Percentiles rank a stretch among this genome's conserved stretches.
phyloP scores from a whole-genome alignment of 2,888 invertebrate genomes.

The Coleophora deauratella region DNA sequence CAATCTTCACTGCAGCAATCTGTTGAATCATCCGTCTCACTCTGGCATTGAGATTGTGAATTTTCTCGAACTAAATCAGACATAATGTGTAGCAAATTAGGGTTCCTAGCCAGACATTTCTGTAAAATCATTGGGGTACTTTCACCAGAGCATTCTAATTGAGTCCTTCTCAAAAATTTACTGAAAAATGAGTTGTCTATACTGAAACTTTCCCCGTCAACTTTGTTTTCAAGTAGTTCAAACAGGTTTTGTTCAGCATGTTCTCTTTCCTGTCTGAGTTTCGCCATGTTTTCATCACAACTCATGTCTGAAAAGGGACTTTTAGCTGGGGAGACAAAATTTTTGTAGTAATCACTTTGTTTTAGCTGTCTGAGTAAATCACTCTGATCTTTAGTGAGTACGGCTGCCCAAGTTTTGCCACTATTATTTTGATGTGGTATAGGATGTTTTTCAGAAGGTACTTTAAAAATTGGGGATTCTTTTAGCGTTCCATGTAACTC shows the following conservation, averaged over 20 bases:
- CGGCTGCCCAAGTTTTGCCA: constrained; percentile 60
- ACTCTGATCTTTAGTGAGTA: constrained; percentile 60
- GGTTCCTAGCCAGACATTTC: constrained; percentile 49
- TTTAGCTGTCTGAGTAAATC: constrained; percentile 55
- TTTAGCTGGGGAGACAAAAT: constrained; percentile 56
- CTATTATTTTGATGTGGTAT: constrained; percentile 38
- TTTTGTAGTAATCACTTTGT: constrained; percentile 64
- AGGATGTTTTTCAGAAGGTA: constrained; percentile 54
- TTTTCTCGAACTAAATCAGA: constrained; percentile 33
- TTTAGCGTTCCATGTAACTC: constrained; percentile 8
- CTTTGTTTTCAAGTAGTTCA: constrained; percentile 84
- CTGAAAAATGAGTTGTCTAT: constrained; percentile 78
- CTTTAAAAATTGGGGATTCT: constrained; percentile 18
- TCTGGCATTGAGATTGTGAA: constrained; percentile 30
- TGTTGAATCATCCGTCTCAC: constrained; percentile 41
- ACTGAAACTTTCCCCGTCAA: constrained; percentile 80
- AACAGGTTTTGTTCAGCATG: constrained; percentile 82
- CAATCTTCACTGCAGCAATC: constrained; percentile 50
- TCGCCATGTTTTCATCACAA: constrained; percentile 41
- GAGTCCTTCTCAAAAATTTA: constrained; percentile 57
- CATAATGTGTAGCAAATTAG: constrained; percentile 44
- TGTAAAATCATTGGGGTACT: constrained; percentile 59
- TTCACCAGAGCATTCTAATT: constrained; percentile 52
- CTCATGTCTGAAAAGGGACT: constrained; percentile 49
- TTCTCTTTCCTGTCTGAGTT: constrained; percentile 53